Evolutionary conservation across 2,888 invertebrate genomes (phyloP).

Genomic region (Phlogophora meticulosa): DNA sequence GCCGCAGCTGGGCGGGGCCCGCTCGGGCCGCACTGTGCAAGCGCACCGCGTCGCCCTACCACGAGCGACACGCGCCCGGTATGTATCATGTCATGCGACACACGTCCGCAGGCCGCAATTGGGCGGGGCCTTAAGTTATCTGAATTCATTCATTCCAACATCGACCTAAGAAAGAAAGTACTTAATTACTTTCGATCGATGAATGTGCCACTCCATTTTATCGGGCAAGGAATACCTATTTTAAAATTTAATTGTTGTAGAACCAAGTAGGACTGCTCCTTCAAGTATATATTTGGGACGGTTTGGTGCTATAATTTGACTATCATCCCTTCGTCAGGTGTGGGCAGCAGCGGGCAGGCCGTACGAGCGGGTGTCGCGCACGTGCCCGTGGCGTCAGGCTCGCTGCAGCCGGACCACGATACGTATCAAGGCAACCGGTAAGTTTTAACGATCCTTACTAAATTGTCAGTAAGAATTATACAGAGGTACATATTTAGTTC

Average conservation of each 20-base stretch:
- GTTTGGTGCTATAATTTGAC: too few relatives aligned
- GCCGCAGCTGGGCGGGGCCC: slow-evolving; percentile 66
- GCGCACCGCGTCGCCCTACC: slow-evolving; percentile 41
- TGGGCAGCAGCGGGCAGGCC: slow-evolving; percentile 7
- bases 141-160: too few relatives aligned
- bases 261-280: too few relatives aligned
- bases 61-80: slow-evolving; percentile 38
- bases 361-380: neutral
- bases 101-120: slow-evolving; percentile 71
- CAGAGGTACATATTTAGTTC: too few relatives aligned
- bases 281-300: too few relatives aligned
- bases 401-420: neutral
- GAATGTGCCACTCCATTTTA: too few relatives aligned
- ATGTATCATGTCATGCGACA: slow-evolving; percentile 1
- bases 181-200: too few relatives aligned
- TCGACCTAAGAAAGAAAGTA: too few relatives aligned
- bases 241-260: too few relatives aligned
- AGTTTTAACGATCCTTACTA: neutral
- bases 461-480: too few relatives aligned
- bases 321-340: neutral
- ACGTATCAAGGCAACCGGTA: slow-evolving; percentile 9
- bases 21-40: slow-evolving; percentile 51
- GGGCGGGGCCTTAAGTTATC: slow-evolving; percentile 56
- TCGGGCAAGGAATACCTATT: too few relatives aligned
- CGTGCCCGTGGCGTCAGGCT: slow-evolving; percentile 28